Conservation (phyloP, 30 jellyfish, hydroid and myxozoan species). For the Aurelia sp. region DNA sequence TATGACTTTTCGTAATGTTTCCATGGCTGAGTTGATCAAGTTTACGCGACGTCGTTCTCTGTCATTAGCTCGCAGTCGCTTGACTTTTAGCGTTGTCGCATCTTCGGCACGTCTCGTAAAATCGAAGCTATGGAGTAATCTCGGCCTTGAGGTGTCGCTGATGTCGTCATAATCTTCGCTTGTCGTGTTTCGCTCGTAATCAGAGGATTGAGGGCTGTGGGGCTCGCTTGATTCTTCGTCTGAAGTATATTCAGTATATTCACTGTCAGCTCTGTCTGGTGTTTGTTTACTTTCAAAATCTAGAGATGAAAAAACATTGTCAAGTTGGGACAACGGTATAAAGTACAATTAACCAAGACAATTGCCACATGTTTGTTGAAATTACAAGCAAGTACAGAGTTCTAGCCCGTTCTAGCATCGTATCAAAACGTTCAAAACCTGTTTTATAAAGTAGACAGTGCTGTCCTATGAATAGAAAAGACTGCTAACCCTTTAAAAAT, state of each 20-base stretch:
- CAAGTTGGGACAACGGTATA: too few relatives aligned
- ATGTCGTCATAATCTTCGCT: constrained; percentile 5
- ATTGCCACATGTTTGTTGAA: too few relatives aligned
- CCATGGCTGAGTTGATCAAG: constrained; percentile 95
- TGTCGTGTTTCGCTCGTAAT: neutral
- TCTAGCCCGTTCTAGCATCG: too few relatives aligned
- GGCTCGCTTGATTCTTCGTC: neutral
- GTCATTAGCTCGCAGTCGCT: constrained; percentile 92
- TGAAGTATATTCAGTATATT: too few relatives aligned
- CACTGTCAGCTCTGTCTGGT: too few relatives aligned
- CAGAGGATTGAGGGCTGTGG: constrained; percentile 12
- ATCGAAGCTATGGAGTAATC: constrained; percentile 7
- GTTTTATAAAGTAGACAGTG: too few relatives aligned
- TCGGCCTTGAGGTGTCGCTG: neutral
- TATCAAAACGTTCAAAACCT: too few relatives aligned
- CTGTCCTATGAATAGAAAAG: too few relatives aligned
- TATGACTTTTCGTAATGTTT: constrained; percentile 74
- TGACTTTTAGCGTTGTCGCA: constrained; percentile 59
- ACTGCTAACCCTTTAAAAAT: too few relatives aligned
- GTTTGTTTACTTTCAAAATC: neutral
- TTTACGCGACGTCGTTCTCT: constrained; percentile 96
- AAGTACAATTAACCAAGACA: too few relatives aligned
- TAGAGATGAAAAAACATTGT: neutral
- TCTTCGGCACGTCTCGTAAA: constrained; percentile 34
- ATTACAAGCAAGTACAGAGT: too few relatives aligned